Evolutionary conservation across 1,140 invertebrate species (phyloP), one percentile per base, ranked within the genome.

Genomic region (Popillia japonica): DNA sequence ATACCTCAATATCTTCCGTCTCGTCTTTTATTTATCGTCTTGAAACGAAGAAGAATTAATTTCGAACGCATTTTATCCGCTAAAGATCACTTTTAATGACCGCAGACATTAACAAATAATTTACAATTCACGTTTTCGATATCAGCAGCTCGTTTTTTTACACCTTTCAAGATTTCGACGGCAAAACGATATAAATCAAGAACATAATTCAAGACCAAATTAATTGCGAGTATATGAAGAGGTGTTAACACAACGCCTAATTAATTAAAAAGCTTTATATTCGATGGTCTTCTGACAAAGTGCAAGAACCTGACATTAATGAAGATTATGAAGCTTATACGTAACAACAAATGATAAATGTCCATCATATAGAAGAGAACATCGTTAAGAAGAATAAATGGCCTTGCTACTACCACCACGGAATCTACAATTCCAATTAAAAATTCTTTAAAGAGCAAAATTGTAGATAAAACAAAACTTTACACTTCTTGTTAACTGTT

Each of bases 1-100:
- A 42, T 6, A 42, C 10, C 6, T 10, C 6, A 6, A 42, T 42
- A 6, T 48, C 44, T 6, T n/a, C 44, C 11, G 8, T 48, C 17
- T 11, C 44, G 11, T n/a, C 11, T n/a, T 14, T 48, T 48, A 9
- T 48, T 48, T n/a, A 48, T 48, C 0, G 44, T 42, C 3, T 42
- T 7, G 14, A 48, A 48, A 14, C 44, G 11, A n/a, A 9, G 8
- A 48, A 48, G 44, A 48, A 48, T 48, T 48, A 48, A 48, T 48
- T 48, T n/a, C 11, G 17, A 48, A 3, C 17, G 44, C 44, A 48
- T 48, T n/a, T 48, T n/a, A 48, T 48, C 17, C 44, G 11, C 44
- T n/a, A 48, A 48, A 48, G 44, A 48, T 48, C 44, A 48, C 17
- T 48, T 48, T 48, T 48, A 48, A 48, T n/a, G 44, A 48, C 17